Evolutionary conservation across 2,113 vertebrate species (phyloP).

Genomic region (Alethe diademata): DNA sequence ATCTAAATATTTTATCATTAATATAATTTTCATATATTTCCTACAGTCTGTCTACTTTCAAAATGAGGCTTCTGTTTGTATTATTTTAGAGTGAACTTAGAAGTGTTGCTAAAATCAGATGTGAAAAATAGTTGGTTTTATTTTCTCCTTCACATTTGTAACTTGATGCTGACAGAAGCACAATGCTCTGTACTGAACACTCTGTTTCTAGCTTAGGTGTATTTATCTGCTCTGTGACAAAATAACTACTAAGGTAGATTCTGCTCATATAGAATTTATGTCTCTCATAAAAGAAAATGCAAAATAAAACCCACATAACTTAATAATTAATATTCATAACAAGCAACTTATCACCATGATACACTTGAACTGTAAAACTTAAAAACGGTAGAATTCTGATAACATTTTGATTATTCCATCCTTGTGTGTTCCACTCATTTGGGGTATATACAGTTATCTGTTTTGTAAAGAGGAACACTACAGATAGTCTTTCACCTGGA

Average conservation of each 20-base stretch:
- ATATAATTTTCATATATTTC: background rate
- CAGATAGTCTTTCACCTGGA: conserved; percentile 22
- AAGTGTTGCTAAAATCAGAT: background rate
- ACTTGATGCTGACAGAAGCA: conserved; percentile 1
- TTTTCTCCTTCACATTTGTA: background rate
- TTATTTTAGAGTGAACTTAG: background rate
- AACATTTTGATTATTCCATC: conserved; percentile 37
- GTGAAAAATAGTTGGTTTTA: background rate
- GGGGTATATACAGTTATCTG: background rate
- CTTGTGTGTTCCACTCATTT: conserved; percentile 39
- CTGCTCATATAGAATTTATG: background rate
- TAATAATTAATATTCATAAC: background rate
- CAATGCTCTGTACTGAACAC: background rate
- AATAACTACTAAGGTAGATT: background rate
- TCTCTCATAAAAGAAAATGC: background rate
- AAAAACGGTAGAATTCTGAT: background rate
- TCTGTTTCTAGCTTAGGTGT: background rate
- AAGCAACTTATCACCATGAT: background rate
- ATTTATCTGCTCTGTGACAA: background rate
- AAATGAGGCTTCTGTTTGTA: background rate
- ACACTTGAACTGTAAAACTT: background rate
- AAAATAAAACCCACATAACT: background rate
- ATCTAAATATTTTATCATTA: background rate
- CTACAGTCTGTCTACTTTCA: background rate
- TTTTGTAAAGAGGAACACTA: conserved; percentile 27